phyloP scores from a whole-genome alignment of 2,113 vertebrate genomes.

The Halichoeres trimaculatus region DNA sequence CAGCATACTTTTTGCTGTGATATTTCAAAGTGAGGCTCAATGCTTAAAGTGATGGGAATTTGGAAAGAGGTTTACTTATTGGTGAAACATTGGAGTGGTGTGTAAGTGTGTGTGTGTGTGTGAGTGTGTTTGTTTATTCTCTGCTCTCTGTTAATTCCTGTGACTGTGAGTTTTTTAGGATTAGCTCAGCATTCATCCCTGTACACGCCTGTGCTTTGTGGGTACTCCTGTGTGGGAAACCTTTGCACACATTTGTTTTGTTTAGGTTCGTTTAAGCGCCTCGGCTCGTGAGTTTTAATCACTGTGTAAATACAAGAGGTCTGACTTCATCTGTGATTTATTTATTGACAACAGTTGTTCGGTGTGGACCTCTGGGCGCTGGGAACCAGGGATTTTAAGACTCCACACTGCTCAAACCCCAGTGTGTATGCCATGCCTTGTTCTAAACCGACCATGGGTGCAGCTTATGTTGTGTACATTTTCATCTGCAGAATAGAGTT shows the following conservation, averaged over 20 bases:
- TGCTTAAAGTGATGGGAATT: not conserved
- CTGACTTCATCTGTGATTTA: constrained; percentile 89
- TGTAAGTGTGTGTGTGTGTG: constrained; percentile 14
- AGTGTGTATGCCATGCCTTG: constrained; percentile 11
- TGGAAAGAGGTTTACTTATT: not conserved
- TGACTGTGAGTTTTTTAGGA: constrained; percentile 8
- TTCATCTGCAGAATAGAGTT: not conserved
- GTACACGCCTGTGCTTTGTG: not conserved
- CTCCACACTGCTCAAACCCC: not conserved
- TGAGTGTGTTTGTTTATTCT: constrained; percentile 9
- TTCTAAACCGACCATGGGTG: constrained; percentile 17
- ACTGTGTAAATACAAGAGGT: constrained; percentile 90
- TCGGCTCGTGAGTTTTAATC: constrained; percentile 93
- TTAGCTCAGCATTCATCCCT: constrained; percentile 13
- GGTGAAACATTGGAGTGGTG: not conserved
- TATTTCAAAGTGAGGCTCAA: not conserved
- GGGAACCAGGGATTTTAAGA: constrained; percentile 49
- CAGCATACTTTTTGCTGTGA: not conserved
- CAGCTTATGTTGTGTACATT: not conserved
- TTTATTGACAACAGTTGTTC: constrained; percentile 86
- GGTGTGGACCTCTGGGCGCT: constrained; percentile 61
- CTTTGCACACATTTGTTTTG: constrained; percentile 67
- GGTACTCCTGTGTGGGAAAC: constrained; percentile 42
- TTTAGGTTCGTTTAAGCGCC: constrained; percentile 80
- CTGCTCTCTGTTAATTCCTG: not conserved